Percentiles rank a stretch among this genome's conserved stretches.
Conservation (phyloP, 2,888 invertebrate species). For the Smittia sp. region DNA sequence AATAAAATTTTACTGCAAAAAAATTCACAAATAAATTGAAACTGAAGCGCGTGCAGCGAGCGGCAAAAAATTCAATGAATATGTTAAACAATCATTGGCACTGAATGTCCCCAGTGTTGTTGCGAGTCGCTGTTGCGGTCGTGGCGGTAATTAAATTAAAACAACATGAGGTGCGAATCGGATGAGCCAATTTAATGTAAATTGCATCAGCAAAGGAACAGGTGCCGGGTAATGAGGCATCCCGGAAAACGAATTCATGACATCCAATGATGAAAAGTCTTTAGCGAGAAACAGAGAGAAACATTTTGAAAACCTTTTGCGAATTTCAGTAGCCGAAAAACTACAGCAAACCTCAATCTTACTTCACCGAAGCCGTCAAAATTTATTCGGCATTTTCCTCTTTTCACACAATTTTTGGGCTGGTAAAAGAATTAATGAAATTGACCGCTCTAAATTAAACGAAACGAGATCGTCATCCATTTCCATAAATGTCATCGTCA, state of each 20-base stretch:
- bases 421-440: not conserved
- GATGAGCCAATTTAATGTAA: not conserved
- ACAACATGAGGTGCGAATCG: conserved; percentile 13
- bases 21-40: conserved; percentile 15
- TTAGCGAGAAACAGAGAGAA: no score
- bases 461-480: conserved; percentile 7
- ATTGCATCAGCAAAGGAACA: not conserved
- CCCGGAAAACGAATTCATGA: not conserved
- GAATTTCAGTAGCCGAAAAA: no score
- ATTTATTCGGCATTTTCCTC: no score
- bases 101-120: not conserved
- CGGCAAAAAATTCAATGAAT: conserved; percentile 14
- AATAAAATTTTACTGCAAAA: not conserved
- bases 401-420: no score
- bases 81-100: not conserved
- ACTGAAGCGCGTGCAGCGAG: conserved; percentile 7
- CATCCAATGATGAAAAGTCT: not conserved
- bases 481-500: conserved; percentile 18
- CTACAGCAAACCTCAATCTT: no score
- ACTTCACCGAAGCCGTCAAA: no score
- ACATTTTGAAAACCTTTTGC: no score
- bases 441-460: conserved; percentile 20
- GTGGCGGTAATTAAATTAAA: conserved; percentile 11
- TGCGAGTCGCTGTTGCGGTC: conserved; percentile 1
- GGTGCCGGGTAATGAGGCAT: no score